These are phyloP conservation scores for Melanargia galathea DNA, from an alignment of 2,888 invertebrate species.

Conservation along the genomic window DNA sequence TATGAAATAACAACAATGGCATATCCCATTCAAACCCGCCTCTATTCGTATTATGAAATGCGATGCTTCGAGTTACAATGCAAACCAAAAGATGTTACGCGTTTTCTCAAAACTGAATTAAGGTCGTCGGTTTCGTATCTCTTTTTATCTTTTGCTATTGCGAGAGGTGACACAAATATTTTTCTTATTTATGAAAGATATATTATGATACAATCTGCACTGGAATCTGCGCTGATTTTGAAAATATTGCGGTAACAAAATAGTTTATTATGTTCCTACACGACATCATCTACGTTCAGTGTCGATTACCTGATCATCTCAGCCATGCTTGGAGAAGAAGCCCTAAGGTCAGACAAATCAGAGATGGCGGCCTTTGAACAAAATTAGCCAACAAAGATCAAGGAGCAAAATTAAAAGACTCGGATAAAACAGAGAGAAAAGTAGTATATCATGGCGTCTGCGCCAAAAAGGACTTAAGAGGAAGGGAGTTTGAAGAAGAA, in stretches of 20 bases:
- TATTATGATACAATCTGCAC: background rate
- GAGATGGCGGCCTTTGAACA: too few relatives aligned
- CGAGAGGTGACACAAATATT: background rate
- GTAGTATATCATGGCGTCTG: too few relatives aligned
- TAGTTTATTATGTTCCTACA: too few relatives aligned
- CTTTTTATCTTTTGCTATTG: slow-evolving; percentile 23
- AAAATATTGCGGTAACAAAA: background rate
- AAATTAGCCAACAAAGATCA: too few relatives aligned
- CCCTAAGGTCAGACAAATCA: too few relatives aligned
- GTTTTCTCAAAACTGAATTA: slow-evolving; percentile 33
- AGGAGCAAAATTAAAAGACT: too few relatives aligned
- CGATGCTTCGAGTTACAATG: slow-evolving; percentile 31
- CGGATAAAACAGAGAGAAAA: too few relatives aligned
- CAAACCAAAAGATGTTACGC: slow-evolving; percentile 26
- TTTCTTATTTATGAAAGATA: background rate
- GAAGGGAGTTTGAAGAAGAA: too few relatives aligned
- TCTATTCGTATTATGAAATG: slow-evolving; percentile 34
- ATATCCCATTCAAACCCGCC: slow-evolving; percentile 37
- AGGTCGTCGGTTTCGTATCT: slow-evolving; percentile 29
- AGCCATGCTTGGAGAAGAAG: too few relatives aligned
- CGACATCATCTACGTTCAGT: too few relatives aligned
- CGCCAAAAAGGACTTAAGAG: too few relatives aligned
- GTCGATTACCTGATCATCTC: too few relatives aligned
- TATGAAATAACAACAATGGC: slow-evolving; percentile 35
- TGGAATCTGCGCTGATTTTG: background rate